phyloP scores from a whole-genome alignment of 2,888 invertebrate species.

The Cheilosia vernalis region DNA sequence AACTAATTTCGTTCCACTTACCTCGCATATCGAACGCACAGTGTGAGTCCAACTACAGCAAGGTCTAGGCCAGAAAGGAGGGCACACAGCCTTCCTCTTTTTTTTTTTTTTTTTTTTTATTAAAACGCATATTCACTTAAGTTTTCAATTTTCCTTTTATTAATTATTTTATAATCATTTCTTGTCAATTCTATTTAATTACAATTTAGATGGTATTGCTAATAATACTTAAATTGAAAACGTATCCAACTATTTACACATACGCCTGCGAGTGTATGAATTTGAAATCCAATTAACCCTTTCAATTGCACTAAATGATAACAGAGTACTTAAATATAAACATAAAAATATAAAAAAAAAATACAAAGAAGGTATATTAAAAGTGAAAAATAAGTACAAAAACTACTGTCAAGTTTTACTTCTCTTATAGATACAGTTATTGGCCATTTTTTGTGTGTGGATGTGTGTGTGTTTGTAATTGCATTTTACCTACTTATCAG shows the following conservation, averaged over 20 bases:
- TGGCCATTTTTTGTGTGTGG: constrained; percentile 60
- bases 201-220: constrained; percentile 7
- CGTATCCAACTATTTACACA: constrained; percentile 28
- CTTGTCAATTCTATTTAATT: constrained; percentile 9
- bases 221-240: constrained; percentile 20
- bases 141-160: constrained; percentile 58
- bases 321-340: constrained; percentile 49
- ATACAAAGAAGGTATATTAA: constrained; percentile 3
- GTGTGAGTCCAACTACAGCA: constrained; percentile 21
- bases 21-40: constrained; percentile 31
- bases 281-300: constrained; percentile 65
- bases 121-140: constrained; percentile 19
- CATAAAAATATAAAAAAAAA: neutral
- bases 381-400: constrained; percentile 13
- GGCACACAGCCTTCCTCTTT: neutral
- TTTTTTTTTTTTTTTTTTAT: too few species aligned
- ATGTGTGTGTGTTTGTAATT: constrained; percentile 44
- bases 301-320: constrained; percentile 68
- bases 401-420: constrained; percentile 39
- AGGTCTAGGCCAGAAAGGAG: neutral
- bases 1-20: constrained; percentile 19
- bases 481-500: constrained; percentile 67
- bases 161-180: constrained; percentile 43
- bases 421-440: constrained; percentile 56
- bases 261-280: constrained; percentile 1